Base-by-base conservation (phyloP, 2,888 invertebrate species). In the Epistrophe grossulariae region DNA sequence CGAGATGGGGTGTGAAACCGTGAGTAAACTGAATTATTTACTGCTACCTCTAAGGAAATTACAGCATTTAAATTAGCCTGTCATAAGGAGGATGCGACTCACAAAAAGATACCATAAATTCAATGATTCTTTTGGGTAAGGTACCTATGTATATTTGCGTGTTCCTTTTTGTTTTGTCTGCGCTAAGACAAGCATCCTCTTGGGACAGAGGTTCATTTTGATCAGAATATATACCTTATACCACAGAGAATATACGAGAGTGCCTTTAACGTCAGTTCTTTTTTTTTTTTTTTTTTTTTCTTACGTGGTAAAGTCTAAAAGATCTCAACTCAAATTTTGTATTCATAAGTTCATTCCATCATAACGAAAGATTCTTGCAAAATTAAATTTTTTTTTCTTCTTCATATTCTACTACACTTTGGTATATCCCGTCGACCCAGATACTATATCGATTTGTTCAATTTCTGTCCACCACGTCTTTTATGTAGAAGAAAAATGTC, bases 11-110 rank as follows among this genome's bases (percentile, higher is more conserved):
- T 48, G 68, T 50, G 50, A 68, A 68, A 68, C n/a, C 66, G 60
- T 76, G 43, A 64, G 76, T 40, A 66, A 66, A 43, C 52, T 83
- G 73, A 73, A 60, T 83, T 70, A 73, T 83, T 59, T 64, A 57
- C 48, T 45, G 52, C 79, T 62, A 70, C 62, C 79, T 57, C 70
- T 15, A 40, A 74, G 55, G 52, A 74, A 79, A 70, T 79, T 70
- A 70, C 72, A 77, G 73, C 68, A 70, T 78, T 71, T 70, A 81
- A 85, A 85, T 85, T 81, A 68, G 81, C 70, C 81, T 85, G 78
- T 59, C 68, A 78, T 73, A 78, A 81, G 77, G 57, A 77, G 60
- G 55, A 15, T 13, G 81, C 48, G 64, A 68, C 13, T 28, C 17
- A n/a, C 59, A 38, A 62, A 62, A 74, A 76, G 19, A 11, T n/a